These are phyloP conservation scores for Denticeps clupeoides DNA, from an alignment of 2,797 vertebrate species.

Conservation along the genomic window DNA sequence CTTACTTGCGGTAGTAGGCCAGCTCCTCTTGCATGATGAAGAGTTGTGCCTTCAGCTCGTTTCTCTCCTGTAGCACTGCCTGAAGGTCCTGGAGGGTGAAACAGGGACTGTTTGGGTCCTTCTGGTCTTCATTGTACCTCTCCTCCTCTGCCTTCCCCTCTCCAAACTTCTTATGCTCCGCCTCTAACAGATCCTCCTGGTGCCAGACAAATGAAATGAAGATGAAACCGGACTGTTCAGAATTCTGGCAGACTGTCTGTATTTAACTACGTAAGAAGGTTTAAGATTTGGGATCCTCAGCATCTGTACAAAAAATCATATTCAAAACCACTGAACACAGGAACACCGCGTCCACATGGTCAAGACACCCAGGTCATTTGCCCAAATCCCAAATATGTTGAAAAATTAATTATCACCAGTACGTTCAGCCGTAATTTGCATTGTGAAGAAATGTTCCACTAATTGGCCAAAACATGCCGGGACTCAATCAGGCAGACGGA, in stretches of 20 bases:
- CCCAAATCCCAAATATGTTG: too few species aligned
- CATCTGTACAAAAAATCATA: too few species aligned
- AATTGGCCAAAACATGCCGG: too few species aligned
- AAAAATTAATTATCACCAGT: too few species aligned
- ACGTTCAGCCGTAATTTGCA: too few species aligned
- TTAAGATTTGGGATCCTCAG: too few species aligned
- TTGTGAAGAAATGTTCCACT: too few species aligned
- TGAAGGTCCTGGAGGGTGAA: constrained; percentile 87
- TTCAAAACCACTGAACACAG: too few species aligned
- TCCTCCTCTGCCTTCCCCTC: constrained; percentile 37
- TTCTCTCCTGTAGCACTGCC: constrained; percentile 82
- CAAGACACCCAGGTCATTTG: too few species aligned
- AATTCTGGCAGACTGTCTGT: neutral
- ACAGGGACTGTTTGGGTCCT: constrained; percentile 68
- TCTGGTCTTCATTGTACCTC: constrained; percentile 45
- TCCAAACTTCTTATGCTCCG: constrained; percentile 33
- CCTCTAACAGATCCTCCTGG: constrained; percentile 41
- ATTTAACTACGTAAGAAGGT: too few species aligned
- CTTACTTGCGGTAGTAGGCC: constrained; percentile 77
- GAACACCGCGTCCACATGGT: too few species aligned
- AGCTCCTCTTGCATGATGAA: constrained; percentile 86
- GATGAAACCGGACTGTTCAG: neutral
- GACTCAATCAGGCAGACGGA: too few species aligned
- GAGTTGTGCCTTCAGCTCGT: constrained; percentile 82
- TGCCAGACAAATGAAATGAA: constrained; percentile 40